These are phyloP conservation scores for Meganola albula DNA, from an alignment of 2,888 invertebrate genomes.

Conservation along the genomic window DNA sequence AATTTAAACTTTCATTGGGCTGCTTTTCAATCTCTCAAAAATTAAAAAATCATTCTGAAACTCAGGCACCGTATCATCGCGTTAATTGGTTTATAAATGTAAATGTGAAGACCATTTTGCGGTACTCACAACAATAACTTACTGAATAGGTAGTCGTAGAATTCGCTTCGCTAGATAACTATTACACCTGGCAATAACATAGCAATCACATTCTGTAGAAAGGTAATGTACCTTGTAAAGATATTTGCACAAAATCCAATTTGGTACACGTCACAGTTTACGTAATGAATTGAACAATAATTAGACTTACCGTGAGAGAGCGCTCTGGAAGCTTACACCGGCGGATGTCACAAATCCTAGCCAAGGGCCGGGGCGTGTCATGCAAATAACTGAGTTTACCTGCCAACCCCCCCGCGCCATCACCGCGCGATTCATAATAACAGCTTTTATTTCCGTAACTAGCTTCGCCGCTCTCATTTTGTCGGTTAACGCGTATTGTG, in stretches of 20 bases:
- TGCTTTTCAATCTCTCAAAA: slow-evolving; percentile 17
- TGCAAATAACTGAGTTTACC: slow-evolving; percentile 67
- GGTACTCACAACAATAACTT: slow-evolving; percentile 28
- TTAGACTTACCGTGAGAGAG: slow-evolving; percentile 44
- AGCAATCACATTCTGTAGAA: slow-evolving; percentile 25
- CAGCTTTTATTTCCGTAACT: slow-evolving; percentile 70
- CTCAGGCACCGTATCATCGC: slow-evolving; percentile 27
- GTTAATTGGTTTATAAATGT: slow-evolving; percentile 33
- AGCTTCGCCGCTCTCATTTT: slow-evolving; percentile 67
- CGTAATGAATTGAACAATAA: slow-evolving; percentile 54
- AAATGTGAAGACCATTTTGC: slow-evolving; percentile 25
- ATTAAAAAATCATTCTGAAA: slow-evolving; percentile 20
- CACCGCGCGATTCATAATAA: slow-evolving; percentile 59
- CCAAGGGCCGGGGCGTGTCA: slow-evolving; percentile 56
- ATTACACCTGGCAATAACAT: slow-evolving; percentile 30
- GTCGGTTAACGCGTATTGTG: slow-evolving; percentile 69
- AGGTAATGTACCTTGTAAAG: slow-evolving; percentile 32
- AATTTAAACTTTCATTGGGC: slow-evolving; percentile 12
- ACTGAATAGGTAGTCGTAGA: slow-evolving; percentile 23
- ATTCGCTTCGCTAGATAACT: slow-evolving; percentile 33
- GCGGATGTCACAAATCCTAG: slow-evolving; percentile 68
- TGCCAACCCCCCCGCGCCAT: slow-evolving; percentile 38
- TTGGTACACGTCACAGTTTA: slow-evolving; percentile 40
- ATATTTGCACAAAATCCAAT: slow-evolving; percentile 44
- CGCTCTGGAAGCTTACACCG: slow-evolving; percentile 50